Base-by-base conservation (phyloP, 2,113 vertebrate genomes). In the Azemiops feae region DNA sequence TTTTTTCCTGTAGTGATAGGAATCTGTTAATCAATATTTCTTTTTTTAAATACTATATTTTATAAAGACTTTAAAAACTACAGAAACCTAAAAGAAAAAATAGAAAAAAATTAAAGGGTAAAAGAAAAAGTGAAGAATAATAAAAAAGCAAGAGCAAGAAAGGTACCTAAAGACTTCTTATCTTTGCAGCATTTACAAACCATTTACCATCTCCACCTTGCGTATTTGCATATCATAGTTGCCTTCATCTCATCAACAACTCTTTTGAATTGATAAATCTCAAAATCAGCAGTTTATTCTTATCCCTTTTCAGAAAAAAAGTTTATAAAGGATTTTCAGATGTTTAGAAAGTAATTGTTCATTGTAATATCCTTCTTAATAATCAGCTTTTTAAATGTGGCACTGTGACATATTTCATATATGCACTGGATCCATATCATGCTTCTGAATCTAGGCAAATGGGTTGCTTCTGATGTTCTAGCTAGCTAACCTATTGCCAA, bases 381-480 rank as follows among this genome's bases (percentile, higher is more conserved):
- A 64, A 94, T 93, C 43, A 30, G 9, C 87, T 60, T 95, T 94
- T 87, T 43, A 39, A 55, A 60, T 74, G 8, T 18, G 34, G 2
- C 16, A 92, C 52, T 88, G 88, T 88, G 69, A 60, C 25, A 60
- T 27, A 60, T 27, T 60, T 11, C 58, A 27, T 10, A 60, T 27
- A 2, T 60, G 23, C 30, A 16, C 25, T 30, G 14, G 39, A 92
- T 87, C 47, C 30, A 50, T 47, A 12, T 43, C 23, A 6, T 34
- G 11, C 0, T 0, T 91, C n/a, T 60, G 20, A 85, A 92, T 93
- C 88, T 88, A 87, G 4, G 43, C 39, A 54, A 88, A 18, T 9
- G 53, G 85, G 52, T 64, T 91, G 58, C 8, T 54, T 25, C 1
- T 87, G 18, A 39, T 45, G 1, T 60, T 91, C 30, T 89, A 69